Evolutionary conservation across 2,113 vertebrate genomes (phyloP).

Genomic region (Ivindomyrus marchei): DNA sequence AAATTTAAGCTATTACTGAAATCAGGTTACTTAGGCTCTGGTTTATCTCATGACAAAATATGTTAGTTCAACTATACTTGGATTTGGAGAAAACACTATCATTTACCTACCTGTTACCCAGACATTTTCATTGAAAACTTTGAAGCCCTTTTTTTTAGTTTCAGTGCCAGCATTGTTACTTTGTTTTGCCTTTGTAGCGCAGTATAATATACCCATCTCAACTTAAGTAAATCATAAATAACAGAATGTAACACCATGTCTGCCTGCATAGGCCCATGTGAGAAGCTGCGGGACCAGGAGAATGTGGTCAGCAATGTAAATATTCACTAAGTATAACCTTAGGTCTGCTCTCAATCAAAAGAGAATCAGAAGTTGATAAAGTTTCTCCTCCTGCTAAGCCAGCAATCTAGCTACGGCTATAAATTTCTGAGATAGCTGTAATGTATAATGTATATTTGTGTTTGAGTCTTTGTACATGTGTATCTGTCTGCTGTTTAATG

Average conservation of each 20-base stretch:
- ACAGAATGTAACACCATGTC: not conserved
- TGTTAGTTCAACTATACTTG: too few species aligned
- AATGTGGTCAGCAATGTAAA: not conserved
- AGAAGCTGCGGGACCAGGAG: not conserved
- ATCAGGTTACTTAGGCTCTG: not conserved
- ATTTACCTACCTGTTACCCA: too few species aligned
- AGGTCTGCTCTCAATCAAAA: not conserved
- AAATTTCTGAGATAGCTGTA: not conserved
- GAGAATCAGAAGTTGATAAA: not conserved
- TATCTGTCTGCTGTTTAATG: not conserved
- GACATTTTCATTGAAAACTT: too few species aligned
- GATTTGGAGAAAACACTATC: too few species aligned
- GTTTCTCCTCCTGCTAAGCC: not conserved
- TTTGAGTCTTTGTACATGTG: not conserved
- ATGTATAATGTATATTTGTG: not conserved
- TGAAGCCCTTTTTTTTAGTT: too few species aligned
- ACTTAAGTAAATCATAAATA: not conserved
- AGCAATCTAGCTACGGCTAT: not conserved
- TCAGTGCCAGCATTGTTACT: too few species aligned
- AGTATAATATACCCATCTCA: not conserved
- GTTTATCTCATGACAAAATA: too few species aligned
- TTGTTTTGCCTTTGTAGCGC: too few species aligned
- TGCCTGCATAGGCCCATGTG: not conserved
- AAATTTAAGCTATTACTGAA: not conserved
- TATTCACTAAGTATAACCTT: not conserved